Evolutionary conservation across 2,888 invertebrate species (phyloP).

Genomic region (Cyclophora albipunctata): DNA sequence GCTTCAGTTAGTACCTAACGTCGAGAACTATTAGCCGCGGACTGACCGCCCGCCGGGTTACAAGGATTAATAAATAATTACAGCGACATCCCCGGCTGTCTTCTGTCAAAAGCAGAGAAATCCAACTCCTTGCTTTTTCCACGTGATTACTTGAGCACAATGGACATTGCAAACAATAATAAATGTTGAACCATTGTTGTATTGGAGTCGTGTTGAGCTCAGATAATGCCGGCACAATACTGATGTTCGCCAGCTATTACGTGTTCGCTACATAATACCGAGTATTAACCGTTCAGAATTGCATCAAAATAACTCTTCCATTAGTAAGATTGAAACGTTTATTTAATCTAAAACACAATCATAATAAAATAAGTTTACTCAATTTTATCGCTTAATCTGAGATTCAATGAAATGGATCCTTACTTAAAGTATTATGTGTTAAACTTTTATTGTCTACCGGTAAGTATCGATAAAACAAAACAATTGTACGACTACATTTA

Average conservation of each 20-base stretch:
- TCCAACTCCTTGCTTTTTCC: conserved; percentile 44
- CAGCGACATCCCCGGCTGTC: conserved; percentile 22
- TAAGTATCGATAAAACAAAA: conserved; percentile 9
- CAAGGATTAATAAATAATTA: conserved; percentile 30
- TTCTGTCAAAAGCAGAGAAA: conserved; percentile 32
- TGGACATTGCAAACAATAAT: conserved; percentile 46
- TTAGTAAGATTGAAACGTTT: background rate
- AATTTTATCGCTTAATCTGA: too few relatives aligned
- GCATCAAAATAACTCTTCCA: too few relatives aligned
- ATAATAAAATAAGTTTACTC: conserved; percentile 9
- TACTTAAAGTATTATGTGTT: background rate
- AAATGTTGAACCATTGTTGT: conserved; percentile 35
- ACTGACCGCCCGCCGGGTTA: conserved; percentile 17
- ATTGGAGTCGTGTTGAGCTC: conserved; percentile 25
- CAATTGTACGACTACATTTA: conserved; percentile 17
- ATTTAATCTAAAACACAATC: conserved; percentile 10
- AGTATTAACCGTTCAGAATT: too few relatives aligned
- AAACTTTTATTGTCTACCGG: background rate
- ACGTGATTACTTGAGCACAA: conserved; percentile 47
- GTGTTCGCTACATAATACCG: too few relatives aligned
- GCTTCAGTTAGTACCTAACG: background rate
- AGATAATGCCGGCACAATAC: conserved; percentile 21
- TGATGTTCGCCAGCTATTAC: background rate
- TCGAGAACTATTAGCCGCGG: conserved; percentile 3
- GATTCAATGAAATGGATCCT: background rate